Base-by-base conservation (phyloP, 2,888 invertebrate genomes). In the Cerceris ruficornis region DNA sequence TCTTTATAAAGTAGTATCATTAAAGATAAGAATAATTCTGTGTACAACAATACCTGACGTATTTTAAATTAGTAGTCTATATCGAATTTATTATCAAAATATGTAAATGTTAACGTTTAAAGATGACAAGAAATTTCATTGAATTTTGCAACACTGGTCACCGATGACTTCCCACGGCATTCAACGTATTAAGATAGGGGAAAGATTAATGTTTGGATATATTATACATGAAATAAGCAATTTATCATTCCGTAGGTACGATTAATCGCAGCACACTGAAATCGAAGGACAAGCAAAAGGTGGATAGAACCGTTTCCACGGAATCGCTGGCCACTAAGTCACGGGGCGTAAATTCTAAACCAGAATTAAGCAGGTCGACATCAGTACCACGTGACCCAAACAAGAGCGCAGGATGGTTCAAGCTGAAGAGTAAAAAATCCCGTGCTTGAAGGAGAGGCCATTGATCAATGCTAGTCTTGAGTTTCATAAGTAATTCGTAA, bases 351-450 rank as follows among this genome's bases (percentile, higher is more conserved):
- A 87, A 88, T 87, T 85, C 90, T 55, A 81, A 90, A 93, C 57
- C 92, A 93, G 81, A 95, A 94, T 72, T 93, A 92, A 85, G 91
- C 95, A 93, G 96, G 73, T 96, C 96, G 0, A 94, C 95, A 60
- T 96, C 96, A 7, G 96, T 96, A 94, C 96, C 96, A 61, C 95
- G 95, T 87, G 95, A 96, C 88, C 94, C 95, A 62, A 95, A 94
- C 88, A 95, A 96, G 91, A 95, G 95, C 77, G 95, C 96, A 50
- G 95, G 95, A 69, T 96, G 96, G 96, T 96, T 96, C 88, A 95
- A 95, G 90, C 91, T 95, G 87, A 95, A 94, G 87, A 92, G 90
- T 89, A 93, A 92, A 82, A 93, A 93, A 85, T 92, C 90, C 84
- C 90, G 91, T 82, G 89, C 91, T 87, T 92, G 86, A 91, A 80